A percentile compares a stretch with the other conserved stretches of the same genome.
These are phyloP conservation scores for Tryphoninae sp. DNA, from an alignment of 2,888 invertebrate species.

Conservation along the genomic window DNA sequence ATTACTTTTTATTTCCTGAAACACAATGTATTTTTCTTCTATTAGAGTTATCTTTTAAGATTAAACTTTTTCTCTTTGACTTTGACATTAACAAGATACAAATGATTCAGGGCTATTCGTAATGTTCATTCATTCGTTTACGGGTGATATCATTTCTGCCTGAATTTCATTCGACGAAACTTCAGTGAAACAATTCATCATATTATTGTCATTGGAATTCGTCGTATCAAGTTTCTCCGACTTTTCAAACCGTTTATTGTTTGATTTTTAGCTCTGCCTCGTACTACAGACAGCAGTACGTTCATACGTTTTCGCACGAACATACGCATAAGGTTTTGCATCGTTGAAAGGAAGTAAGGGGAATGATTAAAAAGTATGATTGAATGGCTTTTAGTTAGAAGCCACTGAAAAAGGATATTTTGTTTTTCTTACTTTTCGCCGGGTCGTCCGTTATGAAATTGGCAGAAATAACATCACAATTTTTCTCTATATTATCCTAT, in stretches of 20 bases:
- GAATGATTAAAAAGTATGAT: conserved; percentile 6
- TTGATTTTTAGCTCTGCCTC: background rate
- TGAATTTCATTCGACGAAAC: conserved; percentile 31
- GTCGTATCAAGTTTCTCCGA: background rate
- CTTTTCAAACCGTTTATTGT: background rate
- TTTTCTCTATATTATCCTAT: conserved; percentile 30
- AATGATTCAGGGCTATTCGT: conserved; percentile 15
- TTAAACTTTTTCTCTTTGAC: conserved; percentile 15
- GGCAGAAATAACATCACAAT: conserved; percentile 46
- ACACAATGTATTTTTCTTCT: conserved; percentile 74
- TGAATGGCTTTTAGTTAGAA: background rate
- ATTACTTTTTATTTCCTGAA: conserved; percentile 78
- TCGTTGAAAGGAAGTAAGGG: conserved; percentile 17
- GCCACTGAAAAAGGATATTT: conserved; percentile 8
- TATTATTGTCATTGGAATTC: conserved; percentile 12
- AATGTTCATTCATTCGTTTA: conserved; percentile 10
- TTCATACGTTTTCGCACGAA: background rate
- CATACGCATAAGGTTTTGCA: conserved; percentile 7
- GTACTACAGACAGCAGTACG: background rate
- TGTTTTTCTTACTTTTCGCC: conserved; percentile 8
- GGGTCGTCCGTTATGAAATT: conserved; percentile 24
- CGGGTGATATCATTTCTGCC: conserved; percentile 34
- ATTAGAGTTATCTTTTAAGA: conserved; percentile 45
- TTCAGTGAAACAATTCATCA: conserved; percentile 10
- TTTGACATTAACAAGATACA: conserved; percentile 52